phyloP scores from a whole-genome alignment of 2,888 invertebrate species.

The Volucella bombylans region DNA sequence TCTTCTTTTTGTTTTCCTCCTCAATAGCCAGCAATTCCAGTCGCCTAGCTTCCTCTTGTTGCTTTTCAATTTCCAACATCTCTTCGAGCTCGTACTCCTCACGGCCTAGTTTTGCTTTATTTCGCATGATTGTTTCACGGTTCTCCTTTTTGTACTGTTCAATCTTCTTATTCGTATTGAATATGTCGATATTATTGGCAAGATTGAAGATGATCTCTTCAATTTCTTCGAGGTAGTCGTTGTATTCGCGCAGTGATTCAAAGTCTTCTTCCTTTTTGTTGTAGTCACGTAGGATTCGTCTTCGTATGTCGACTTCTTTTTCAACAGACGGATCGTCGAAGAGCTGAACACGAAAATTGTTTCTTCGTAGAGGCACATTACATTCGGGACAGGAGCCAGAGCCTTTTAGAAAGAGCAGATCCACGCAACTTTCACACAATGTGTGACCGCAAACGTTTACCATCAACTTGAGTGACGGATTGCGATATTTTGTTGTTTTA shows the following conservation, averaged over 20 bases:
- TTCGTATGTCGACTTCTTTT: conserved; percentile 97
- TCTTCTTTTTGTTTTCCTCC: conserved; percentile 89
- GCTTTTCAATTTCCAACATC: conserved; percentile 91
- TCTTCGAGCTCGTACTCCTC: conserved; percentile 94
- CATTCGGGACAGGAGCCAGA: conserved; percentile 98
- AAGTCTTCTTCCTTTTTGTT: conserved; percentile 98
- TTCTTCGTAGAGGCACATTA: conserved; percentile 92
- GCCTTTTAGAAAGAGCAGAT: conserved; percentile 97
- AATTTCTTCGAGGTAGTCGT: conserved; percentile 97
- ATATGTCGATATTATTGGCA: conserved; percentile 93
- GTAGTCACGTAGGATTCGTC: conserved; percentile 93
- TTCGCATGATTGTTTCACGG: conserved; percentile 91
- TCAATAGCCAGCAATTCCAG: conserved; percentile 87
- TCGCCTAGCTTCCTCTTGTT: conserved; percentile 88
- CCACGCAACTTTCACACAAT: conserved; percentile 98
- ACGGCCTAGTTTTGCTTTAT: conserved; percentile 88
- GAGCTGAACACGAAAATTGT: conserved; percentile 95
- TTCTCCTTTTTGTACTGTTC: conserved; percentile 96
- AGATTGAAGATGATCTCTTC: conserved; percentile 96
- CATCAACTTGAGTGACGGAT: conserved; percentile 97
- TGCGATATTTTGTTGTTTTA: conserved; percentile 97
- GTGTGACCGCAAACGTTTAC: conserved; percentile 99
- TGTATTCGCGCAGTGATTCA: conserved; percentile 90
- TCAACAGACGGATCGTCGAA: conserved; percentile 98
- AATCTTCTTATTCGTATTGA: conserved; percentile 93